Evolutionary conservation across 37 sponge, comb jelly and placozoan genomes (phyloP), one percentile per base, ranked within the genome.

Genomic region (Halisarca cf. caerulea): DNA sequence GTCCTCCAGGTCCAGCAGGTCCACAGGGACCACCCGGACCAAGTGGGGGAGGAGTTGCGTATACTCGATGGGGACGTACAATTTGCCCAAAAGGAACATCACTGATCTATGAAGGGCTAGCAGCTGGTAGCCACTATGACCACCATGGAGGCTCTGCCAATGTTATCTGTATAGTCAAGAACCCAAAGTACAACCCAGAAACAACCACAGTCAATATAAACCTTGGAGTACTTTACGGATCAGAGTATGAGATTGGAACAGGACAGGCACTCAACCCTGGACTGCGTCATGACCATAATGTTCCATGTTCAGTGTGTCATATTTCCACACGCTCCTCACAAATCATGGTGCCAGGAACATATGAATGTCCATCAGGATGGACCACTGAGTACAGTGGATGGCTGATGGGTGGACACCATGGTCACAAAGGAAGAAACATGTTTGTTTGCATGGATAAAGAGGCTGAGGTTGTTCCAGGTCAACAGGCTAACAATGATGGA

Each of bases 81-180:
- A 66, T 68, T 25, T 90, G 90, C 41, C 90, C 86, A 23, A 38
- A 7, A 4, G 90, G 86, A 82, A 62, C 85, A 24, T 30, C 20
- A 24, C 82, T 77, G 15, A 78, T 90, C 66, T 90, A 74, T 41
- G 77, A 74, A 2, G 77, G 77, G 1, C 24, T 74, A 37, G 36
- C 77, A 74, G 77, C 77, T 3, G 77, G 77, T 7, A 44, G 45
- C 30, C 42, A 70, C 24, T 66, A 70, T 53, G 36, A 18, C 45
- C 74, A 86, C 53, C 24, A 18, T n/a, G 91, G 91, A 33, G 86
- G 90, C 21, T 84, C 81, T 66, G 75, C 84, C 1, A 86, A 90
- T 79, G 82, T 82, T 43, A 59, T 80, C 32, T 90, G 91, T 70
- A 55, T 86, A 64, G 83, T 83, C 9, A 41, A 45, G 21, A 60